Evolutionary conservation across 2,888 invertebrate species (phyloP).

Genomic region (Eupithecia subumbrata): DNA sequence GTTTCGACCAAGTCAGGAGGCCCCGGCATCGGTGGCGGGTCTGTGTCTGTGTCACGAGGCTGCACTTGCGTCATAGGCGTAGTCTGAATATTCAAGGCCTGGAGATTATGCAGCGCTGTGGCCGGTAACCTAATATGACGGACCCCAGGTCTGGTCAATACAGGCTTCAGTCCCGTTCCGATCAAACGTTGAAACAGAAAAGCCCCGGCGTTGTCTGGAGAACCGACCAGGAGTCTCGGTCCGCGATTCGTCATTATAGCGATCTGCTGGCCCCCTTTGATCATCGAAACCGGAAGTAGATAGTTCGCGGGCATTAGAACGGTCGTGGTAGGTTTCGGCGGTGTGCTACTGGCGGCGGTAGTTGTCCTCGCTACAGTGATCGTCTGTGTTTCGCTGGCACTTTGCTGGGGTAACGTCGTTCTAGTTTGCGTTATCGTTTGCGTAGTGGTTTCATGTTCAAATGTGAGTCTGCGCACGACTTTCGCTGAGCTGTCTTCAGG

Average conservation of each 20-base stretch:
- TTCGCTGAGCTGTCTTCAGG: constrained; percentile 83
- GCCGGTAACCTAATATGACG: constrained; percentile 80
- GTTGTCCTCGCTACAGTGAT: constrained; percentile 78
- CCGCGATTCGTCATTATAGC: constrained; percentile 89
- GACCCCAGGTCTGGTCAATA: constrained; percentile 82
- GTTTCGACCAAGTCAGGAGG: constrained; percentile 75
- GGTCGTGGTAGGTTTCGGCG: constrained; percentile 86
- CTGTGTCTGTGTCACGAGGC: constrained; percentile 70
- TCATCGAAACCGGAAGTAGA: constrained; percentile 88
- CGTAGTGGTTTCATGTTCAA: constrained; percentile 75
- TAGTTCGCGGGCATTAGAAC: constrained; percentile 90
- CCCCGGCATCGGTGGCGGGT: constrained; percentile 62
- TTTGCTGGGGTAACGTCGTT: constrained; percentile 73
- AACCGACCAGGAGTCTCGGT: constrained; percentile 78
- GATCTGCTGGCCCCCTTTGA: constrained; percentile 89
- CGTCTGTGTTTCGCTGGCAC: constrained; percentile 86
- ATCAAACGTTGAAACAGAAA: constrained; percentile 87
- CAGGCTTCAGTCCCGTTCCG: constrained; percentile 85
- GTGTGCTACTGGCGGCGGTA: constrained; percentile 81
- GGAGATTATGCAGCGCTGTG: constrained; percentile 75
- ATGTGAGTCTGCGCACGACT: constrained; percentile 74
- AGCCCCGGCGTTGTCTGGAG: constrained; percentile 84
- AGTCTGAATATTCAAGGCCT: constrained; percentile 68
- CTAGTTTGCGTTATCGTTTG: constrained; percentile 56
- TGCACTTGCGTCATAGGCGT: constrained; percentile 59